These are phyloP conservation scores for Sebastes vulpes DNA, from an alignment of 2,797 vertebrate species.

Conservation along the genomic window DNA sequence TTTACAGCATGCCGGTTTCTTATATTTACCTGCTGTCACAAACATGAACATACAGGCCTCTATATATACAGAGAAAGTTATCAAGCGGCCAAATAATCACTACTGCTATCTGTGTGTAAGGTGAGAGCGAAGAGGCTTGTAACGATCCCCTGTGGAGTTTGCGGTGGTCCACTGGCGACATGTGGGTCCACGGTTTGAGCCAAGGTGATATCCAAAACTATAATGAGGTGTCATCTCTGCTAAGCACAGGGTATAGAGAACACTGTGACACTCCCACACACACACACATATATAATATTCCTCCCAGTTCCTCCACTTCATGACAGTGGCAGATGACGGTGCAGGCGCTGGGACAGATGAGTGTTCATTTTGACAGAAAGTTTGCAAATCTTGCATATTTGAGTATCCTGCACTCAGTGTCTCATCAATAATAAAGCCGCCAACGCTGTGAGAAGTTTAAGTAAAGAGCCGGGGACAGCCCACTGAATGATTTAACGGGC, in stretches of 20 bases:
- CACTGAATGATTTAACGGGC: constrained; percentile 70
- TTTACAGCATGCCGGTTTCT: not conserved
- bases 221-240: constrained; percentile 62
- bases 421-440: constrained; percentile 74
- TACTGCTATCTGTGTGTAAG: not conserved
- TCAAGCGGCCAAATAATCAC: not conserved
- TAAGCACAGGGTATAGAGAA: not conserved
- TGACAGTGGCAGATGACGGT: constrained; percentile 19
- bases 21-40: constrained; percentile 30
- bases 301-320: constrained; percentile 36
- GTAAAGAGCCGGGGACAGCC: constrained; percentile 55
- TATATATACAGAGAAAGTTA: not conserved
- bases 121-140: not conserved
- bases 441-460: constrained; percentile 59
- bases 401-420: constrained; percentile 57
- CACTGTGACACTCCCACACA: not conserved
- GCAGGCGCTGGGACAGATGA: constrained; percentile 4
- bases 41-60: not conserved
- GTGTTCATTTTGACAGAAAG: constrained; percentile 62
- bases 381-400: constrained; percentile 73
- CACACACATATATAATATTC: not conserved
- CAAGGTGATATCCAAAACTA: constrained; percentile 24
- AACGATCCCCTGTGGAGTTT: not conserved
- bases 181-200: constrained; percentile 39
- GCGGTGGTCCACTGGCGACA: constrained; percentile 6